Base-by-base conservation (phyloP, 2,888 invertebrate species). In the Pterostichus madidus region DNA sequence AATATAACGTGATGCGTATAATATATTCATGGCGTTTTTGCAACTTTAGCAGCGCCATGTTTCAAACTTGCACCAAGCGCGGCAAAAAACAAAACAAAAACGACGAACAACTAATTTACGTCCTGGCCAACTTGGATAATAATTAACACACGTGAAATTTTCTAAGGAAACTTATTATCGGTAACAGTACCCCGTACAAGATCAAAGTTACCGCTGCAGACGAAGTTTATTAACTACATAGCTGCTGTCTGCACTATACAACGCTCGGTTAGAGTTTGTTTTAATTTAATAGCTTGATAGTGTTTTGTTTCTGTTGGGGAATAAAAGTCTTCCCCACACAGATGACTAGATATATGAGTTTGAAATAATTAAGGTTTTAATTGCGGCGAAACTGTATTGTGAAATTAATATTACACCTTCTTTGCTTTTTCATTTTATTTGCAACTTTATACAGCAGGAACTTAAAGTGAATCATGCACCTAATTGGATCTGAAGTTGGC, bases 71-170 rank as follows among this genome's bases (percentile, higher is more conserved):
- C 68, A 11, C 44, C 10, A 39, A 32, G 32, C 32, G 32, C 32
- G 35, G 64, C 24, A 64, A 39, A 71, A 71, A 71, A 15, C 68
- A 71, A 71, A 71, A 71, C 17, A 71, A 71, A 17, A 56, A 17
- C 56, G 56, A 56, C 15, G 15, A 17, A 7, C 44, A 44, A 44
- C 68, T 71, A 71, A 71, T 71, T 71, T 71, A 71, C 44, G 68
- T 17, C 44, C 68, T 15, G 44, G 44, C 68, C 44, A 71, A 71
- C 68, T 71, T 71, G 68, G 68, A 71, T 71, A 71, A 71, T 71
- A 71, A 71, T 71, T 71, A 71, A 71, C 68, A 71, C 68, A 71
- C 68, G 68, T 71, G 39, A 71, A 71, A 71, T 71, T 71, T 71
- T 71, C 44, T 71, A 15, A 71, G 68, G 68, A 71, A 71, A 71